Evolutionary conservation across 1,140 invertebrate genomes (phyloP), one percentile per base, ranked within the genome.

Genomic region (Drosophila jambulina): DNA sequence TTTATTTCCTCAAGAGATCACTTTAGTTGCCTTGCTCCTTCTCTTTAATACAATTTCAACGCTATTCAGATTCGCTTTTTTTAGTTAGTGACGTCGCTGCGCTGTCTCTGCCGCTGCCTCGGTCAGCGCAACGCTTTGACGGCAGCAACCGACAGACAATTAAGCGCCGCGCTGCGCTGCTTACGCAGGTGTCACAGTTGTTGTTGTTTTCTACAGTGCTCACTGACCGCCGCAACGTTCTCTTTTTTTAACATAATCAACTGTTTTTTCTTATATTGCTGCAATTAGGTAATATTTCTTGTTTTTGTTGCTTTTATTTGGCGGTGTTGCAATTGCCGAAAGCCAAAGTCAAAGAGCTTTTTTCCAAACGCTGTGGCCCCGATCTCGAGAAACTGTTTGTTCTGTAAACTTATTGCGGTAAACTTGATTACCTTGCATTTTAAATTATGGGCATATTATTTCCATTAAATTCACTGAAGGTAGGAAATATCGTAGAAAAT

Each of bases 51-150:
- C 42, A 29, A 34, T 36, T 72, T 62, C 17, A n/a, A 40, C 25
- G 42, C 75, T 56, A 63, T 82, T 88, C 77, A 88, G 58, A 71
- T 75, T 87, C 64, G 64, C 64, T 80, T 88, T 87, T 63, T 59
- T 68, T 67, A 54, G 27, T 67, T 42, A 27, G 17, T 45, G 25
- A 19, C 56, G 56, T 19, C 13, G 46, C 53, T 17, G 27, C 27
- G 25, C n/a, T 32, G 27, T n/a, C 40, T 59, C n/a, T n/a, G n/a
- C 25, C 25, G 57, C 58, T 48, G 58, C 43, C 43, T 32, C 17
- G 21, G 29, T 21, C 32, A 25, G 9, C 32, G 63, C 29, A 19
- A 17, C 15, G 29, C 34, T 36, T 54, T 32, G 32, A 45, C 60
- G 78, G 56, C 67, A 72, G 71, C 64, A 53, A 81, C 56, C 71